Percentiles rank a stretch among this genome's conserved stretches.
These are phyloP conservation scores for Notodonta dromedarius DNA, from an alignment of 2,888 invertebrate genomes.

Conservation along the genomic window DNA sequence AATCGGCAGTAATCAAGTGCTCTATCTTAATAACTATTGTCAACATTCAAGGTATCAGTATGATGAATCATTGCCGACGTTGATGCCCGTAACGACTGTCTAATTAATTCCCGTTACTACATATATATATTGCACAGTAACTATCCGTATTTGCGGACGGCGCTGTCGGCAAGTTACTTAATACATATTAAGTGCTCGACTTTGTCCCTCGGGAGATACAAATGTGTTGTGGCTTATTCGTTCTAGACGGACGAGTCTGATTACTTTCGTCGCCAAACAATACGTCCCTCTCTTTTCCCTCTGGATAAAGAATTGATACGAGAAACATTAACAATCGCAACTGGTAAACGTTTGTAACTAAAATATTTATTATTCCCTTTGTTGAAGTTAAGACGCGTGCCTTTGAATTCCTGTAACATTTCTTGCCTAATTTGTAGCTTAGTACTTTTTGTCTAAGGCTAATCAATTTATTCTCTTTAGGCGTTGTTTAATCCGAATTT, in stretches of 20 bases:
- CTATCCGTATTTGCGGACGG: neutral
- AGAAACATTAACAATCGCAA: too few species aligned
- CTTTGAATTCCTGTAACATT: neutral
- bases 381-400: neutral
- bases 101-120: neutral
- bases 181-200: slow-evolving; percentile 2
- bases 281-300: too few species aligned
- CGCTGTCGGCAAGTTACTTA: neutral
- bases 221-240: neutral
- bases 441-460: neutral
- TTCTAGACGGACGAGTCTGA: neutral
- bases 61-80: neutral
- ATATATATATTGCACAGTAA: neutral
- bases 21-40: too few species aligned
- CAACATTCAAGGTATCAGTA: neutral
- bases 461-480: slow-evolving; percentile 1
- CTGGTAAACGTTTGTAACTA: too few species aligned
- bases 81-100: neutral
- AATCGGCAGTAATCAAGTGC: too few species aligned
- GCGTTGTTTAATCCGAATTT: neutral
- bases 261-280: neutral
- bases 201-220: slow-evolving; percentile 1
- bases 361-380: too few species aligned
- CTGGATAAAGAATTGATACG: too few species aligned
- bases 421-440: neutral